Base-by-base conservation (phyloP, 2,113 vertebrate genomes). In the Irena cyanogastra region DNA sequence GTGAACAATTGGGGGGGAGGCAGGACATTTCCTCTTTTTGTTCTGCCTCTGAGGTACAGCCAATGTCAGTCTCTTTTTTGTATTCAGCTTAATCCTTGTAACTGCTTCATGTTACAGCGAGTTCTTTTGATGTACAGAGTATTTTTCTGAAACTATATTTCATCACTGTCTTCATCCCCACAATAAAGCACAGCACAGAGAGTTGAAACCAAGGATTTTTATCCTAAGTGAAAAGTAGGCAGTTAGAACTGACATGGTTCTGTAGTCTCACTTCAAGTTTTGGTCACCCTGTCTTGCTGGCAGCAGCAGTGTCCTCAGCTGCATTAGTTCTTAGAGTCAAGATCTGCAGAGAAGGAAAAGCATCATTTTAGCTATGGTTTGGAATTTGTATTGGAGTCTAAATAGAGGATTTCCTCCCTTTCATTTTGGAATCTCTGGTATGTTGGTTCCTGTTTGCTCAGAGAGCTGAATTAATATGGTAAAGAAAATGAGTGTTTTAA, bases 341-440 rank as follows among this genome's bases (percentile, higher is more conserved):
- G 76, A 44, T 78, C 39, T 92, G 35, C 59, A 66, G 52, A 93
- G 86, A 56, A 80, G 76, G 68, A 88, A 45, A 86, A 83, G 44
- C 89, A 61, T 82, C 68, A 70, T 74, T 80, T 87, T 89, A 94
- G 56, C 76, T 90, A 70, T 64, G 86, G 52, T 81, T 93, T 8
- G 24, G 83, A 91, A 87, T 84, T 95, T 94, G 79, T 89, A 86
- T 86, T 95, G 76, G 86, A 94, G 76, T 87, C 95, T 97, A 96
- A 97, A 95, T 92, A 97, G 89, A 95, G 95, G 95, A 97, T 97
- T 96, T 97, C 96, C 96, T 97, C 93, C 91, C 52, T 96, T 96
- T 95, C 93, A 97, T 56, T 31, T 68, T 92, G 96, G 96, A 97
- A 97, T 97, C 72, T 95, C 86, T 96, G 96, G 94, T 97, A 95